Evolutionary conservation across 2,888 invertebrate species (phyloP).

Genomic region (Aelia acuminata): DNA sequence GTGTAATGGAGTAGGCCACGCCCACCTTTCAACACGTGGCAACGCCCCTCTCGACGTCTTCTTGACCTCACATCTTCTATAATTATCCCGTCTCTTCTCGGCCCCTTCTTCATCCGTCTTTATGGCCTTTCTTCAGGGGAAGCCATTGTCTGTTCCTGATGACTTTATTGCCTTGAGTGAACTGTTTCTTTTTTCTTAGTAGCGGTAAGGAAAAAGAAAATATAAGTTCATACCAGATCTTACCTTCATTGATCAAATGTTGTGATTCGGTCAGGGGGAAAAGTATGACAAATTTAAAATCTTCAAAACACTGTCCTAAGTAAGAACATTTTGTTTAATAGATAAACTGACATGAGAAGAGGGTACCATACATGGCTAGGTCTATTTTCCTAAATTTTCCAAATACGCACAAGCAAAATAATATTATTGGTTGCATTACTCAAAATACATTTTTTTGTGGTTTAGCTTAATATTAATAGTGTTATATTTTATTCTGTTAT

Average conservation of each 20-base stretch:
- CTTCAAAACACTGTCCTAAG: too few species aligned
- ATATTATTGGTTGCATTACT: too few species aligned
- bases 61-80: slow-evolving; percentile 36
- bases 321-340: too few species aligned
- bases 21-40: slow-evolving; percentile 51
- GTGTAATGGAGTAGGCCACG: slow-evolving; percentile 43
- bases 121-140: slow-evolving; percentile 18
- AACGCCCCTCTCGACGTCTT: slow-evolving; percentile 48
- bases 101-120: slow-evolving; percentile 31
- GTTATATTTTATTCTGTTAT: too few species aligned
- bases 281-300: too few species aligned
- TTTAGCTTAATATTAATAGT: too few species aligned
- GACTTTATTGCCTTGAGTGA: not conserved
- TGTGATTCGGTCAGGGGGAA: too few species aligned
- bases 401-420: too few species aligned
- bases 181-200: not conserved
- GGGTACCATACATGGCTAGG: too few species aligned
- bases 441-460: too few species aligned
- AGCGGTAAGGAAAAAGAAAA: not conserved
- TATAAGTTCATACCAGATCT: not conserved
- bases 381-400: too few species aligned
- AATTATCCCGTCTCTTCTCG: not conserved
- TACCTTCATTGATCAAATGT: not conserved
- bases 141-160: slow-evolving; percentile 14
- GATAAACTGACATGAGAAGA: too few species aligned